phyloP scores from a whole-genome alignment of 2,113 vertebrate genomes.

The Strix uralensis region DNA sequence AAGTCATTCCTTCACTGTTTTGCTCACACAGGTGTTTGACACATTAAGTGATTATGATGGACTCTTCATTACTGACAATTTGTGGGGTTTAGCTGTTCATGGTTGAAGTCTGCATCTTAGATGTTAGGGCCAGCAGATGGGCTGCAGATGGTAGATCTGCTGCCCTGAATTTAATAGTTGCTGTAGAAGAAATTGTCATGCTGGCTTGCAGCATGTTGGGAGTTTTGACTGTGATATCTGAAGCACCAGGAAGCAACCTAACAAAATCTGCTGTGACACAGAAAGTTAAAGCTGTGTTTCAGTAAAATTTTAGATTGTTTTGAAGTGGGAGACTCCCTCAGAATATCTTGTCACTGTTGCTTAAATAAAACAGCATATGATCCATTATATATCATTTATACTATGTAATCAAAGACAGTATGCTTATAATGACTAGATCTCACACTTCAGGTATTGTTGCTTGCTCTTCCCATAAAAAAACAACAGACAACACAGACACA shows the following conservation, averaged over 20 bases:
- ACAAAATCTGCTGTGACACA: not conserved
- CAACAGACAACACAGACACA: not conserved
- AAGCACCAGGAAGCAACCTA: not conserved
- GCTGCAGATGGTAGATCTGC: conserved; percentile 12
- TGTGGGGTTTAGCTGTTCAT: not conserved
- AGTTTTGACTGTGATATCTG: not conserved
- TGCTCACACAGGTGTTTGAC: not conserved
- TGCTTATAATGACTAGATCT: not conserved
- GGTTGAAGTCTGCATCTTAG: not conserved
- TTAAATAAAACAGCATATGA: not conserved
- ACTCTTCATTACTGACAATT: conserved; percentile 44
- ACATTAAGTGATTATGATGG: not conserved
- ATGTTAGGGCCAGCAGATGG: conserved; percentile 36
- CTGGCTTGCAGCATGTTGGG: not conserved
- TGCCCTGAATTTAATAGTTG: conserved; percentile 31
- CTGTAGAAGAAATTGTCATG: not conserved
- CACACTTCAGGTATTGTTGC: not conserved
- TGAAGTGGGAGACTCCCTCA: not conserved
- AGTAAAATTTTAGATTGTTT: not conserved
- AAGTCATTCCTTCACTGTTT: not conserved
- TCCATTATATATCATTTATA: not conserved
- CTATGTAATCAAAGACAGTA: not conserved
- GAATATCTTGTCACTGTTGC: not conserved
- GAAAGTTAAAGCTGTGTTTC: not conserved
- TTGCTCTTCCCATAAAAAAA: not conserved